Conservation (phyloP, 2,113 vertebrate species). For the Myiopsitta monachus region DNA sequence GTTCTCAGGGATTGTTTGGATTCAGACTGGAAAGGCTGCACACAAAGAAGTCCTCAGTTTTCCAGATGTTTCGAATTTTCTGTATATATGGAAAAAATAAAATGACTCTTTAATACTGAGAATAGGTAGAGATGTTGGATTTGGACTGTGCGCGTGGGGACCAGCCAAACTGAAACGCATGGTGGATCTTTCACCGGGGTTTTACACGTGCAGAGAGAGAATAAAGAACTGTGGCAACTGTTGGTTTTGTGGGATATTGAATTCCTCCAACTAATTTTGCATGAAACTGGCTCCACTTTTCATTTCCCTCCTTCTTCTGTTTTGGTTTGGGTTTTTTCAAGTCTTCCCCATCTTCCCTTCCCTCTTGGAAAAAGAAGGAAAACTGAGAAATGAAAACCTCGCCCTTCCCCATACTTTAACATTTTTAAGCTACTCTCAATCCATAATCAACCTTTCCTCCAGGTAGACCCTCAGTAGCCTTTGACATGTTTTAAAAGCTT, state of each 20-base stretch:
- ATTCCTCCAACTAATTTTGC: background rate
- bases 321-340: background rate
- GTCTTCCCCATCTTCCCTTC: background rate
- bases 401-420: background rate
- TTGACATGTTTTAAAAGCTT: background rate
- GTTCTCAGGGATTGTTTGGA: background rate
- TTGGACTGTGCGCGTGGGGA: background rate
- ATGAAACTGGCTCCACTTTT: background rate
- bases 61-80: background rate
- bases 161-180: fast-evolving
- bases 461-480: background rate
- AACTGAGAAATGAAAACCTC: background rate
- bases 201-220: background rate
- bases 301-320: background rate
- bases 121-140: background rate
- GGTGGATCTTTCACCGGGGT: background rate
- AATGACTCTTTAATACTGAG: background rate
- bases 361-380: background rate
- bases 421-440: background rate
- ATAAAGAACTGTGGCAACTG: background rate
- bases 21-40: background rate
- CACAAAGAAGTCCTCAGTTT: background rate
- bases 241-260: background rate
- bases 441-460: background rate
- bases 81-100: background rate